Conservation (phyloP, 2,113 vertebrate species). For the Ranitomeya imitator region DNA sequence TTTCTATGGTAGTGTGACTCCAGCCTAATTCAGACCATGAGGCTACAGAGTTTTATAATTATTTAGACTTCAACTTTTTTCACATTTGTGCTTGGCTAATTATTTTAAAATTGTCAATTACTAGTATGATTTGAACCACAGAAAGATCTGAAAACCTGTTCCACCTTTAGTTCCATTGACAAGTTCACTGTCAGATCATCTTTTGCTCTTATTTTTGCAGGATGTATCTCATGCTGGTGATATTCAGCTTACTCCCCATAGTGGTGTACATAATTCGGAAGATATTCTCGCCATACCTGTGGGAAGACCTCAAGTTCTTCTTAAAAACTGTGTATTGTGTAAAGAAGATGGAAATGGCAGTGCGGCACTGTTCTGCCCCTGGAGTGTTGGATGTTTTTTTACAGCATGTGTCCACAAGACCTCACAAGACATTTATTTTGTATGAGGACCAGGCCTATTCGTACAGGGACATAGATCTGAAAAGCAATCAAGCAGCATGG, state of each 20-base stretch:
- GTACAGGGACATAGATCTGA: slow-evolving; percentile 70
- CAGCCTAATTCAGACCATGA: no score
- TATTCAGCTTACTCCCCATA: slow-evolving; percentile 50
- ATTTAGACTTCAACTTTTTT: background rate
- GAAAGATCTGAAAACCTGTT: background rate
- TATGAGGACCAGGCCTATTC: slow-evolving; percentile 70
- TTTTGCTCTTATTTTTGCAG: background rate
- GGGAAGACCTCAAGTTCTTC: slow-evolving; percentile 61
- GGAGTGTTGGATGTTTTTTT: slow-evolving; percentile 73
- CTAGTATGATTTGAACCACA: background rate
- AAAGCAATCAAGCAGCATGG: slow-evolving; percentile 71
- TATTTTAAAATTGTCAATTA: background rate
- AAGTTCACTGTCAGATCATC: background rate
- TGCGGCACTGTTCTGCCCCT: slow-evolving; percentile 60
- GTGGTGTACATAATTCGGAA: slow-evolving; percentile 61
- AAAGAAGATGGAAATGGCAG: accelerated
- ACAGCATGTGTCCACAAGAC: slow-evolving; percentile 64
- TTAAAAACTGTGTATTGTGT: background rate
- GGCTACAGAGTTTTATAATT: background rate
- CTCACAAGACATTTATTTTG: slow-evolving; percentile 71
- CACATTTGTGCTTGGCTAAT: background rate
- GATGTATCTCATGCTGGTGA: slow-evolving; percentile 53
- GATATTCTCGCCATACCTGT: slow-evolving; percentile 68
- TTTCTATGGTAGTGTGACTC: no score
- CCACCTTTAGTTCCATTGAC: background rate